A percentile compares a stretch with the other conserved stretches of the same genome.
These are phyloP conservation scores for Tamandua tetradactyla DNA, from an alignment of 2,797 vertebrate species.

Conservation along the genomic window DNA sequence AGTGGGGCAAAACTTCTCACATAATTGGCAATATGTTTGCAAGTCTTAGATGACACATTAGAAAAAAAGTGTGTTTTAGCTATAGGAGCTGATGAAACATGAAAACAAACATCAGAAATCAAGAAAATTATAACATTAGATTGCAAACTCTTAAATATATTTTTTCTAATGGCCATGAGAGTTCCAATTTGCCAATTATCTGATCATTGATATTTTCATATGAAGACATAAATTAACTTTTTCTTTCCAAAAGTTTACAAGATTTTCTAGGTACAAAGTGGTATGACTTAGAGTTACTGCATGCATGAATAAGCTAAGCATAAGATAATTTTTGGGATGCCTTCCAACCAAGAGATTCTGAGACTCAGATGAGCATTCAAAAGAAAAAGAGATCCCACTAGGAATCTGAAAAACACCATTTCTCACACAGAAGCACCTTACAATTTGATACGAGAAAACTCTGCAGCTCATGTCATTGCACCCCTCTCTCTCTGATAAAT, in stretches of 20 bases:
- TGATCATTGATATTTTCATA: not conserved
- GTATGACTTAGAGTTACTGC: not conserved
- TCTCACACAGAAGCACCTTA: not conserved
- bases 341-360: not conserved
- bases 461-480: not conserved
- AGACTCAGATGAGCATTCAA: conserved; percentile 1
- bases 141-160: not conserved
- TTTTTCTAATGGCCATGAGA: not conserved
- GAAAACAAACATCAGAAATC: not conserved
- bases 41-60: not conserved
- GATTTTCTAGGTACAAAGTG: not conserved
- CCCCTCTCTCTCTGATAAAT: not conserved
- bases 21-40: not conserved
- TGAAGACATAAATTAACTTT: not conserved
- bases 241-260: not conserved
- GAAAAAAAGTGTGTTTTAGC: not conserved
- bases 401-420: not conserved
- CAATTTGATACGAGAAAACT: not conserved
- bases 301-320: not conserved
- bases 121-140: not conserved
- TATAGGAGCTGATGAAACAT: not conserved
- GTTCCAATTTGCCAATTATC: not conserved
- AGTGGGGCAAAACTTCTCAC: not conserved
- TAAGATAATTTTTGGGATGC: not conserved
- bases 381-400: not conserved